A percentile compares a stretch with the other conserved stretches of the same genome.
These are phyloP conservation scores for Cyanocitta stelleri DNA, from an alignment of 2,113 vertebrate genomes.

Conservation along the genomic window DNA sequence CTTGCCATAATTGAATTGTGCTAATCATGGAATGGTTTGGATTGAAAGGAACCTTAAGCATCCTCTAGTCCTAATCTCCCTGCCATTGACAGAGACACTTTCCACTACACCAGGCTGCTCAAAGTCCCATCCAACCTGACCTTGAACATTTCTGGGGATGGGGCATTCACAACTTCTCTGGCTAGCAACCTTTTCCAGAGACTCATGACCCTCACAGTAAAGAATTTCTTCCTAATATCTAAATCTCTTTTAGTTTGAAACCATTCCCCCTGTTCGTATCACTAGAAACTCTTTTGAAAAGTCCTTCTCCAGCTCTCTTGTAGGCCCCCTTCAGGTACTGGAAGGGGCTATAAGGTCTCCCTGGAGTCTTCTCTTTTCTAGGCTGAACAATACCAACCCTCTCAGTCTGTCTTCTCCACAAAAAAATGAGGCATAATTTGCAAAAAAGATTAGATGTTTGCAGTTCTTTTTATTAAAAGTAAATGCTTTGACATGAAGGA, in stretches of 20 bases:
- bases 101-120: neutral
- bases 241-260: neutral
- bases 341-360: neutral
- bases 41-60: neutral
- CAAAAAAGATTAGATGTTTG: neutral
- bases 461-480: neutral
- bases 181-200: neutral
- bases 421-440: neutral
- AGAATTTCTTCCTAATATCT: neutral
- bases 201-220: neutral
- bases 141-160: neutral
- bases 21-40: neutral
- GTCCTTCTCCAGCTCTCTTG: neutral
- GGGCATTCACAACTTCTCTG: neutral
- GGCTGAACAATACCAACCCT: neutral
- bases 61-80: neutral
- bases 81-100: neutral
- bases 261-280: neutral
- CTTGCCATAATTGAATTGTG: neutral
- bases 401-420: neutral
- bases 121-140: neutral
- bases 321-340: neutral
- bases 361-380: neutral
- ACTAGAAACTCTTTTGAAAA: neutral
- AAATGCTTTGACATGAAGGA: neutral